A percentile compares a stretch with the other conserved stretches of the same genome.
Evolutionary conservation across 2,888 invertebrate genomes (phyloP).

Genomic region (Lasius fuliginosus): DNA sequence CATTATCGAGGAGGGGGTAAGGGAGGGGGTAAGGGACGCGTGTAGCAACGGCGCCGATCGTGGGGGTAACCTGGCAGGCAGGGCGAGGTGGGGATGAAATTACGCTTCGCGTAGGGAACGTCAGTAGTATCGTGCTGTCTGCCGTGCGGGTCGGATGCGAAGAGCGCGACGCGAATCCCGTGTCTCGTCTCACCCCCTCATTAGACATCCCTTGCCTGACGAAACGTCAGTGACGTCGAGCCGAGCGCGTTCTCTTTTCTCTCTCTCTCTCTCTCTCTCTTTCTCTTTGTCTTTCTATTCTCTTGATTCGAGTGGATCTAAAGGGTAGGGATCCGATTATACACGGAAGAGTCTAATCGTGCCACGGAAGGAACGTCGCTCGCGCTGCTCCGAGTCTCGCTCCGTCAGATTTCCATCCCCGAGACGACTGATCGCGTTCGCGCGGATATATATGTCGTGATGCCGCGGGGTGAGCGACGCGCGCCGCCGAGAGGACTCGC

Average conservation of each 20-base stretch:
- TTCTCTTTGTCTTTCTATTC: not conserved
- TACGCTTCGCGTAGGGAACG: slow-evolving; percentile 73
- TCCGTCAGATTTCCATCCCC: slow-evolving; percentile 29
- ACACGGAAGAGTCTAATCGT: slow-evolving; percentile 38
- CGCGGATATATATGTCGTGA: slow-evolving; percentile 68
- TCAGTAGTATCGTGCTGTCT: slow-evolving; percentile 83
- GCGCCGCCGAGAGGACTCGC: slow-evolving; percentile 68
- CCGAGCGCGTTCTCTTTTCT: slow-evolving; percentile 17
- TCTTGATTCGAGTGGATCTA: slow-evolving; percentile 9
- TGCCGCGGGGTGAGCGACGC: slow-evolving; percentile 68
- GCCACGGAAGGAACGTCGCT: slow-evolving; percentile 27
- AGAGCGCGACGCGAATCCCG: slow-evolving; percentile 45
- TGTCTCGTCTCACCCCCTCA: slow-evolving; percentile 18
- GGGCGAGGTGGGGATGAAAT: slow-evolving; percentile 76
- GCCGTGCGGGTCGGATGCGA: slow-evolving; percentile 79
- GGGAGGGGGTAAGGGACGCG: slow-evolving; percentile 83
- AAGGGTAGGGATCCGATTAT: not conserved
- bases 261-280: not conserved
- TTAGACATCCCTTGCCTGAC: slow-evolving; percentile 21
- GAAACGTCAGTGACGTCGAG: slow-evolving; percentile 38
- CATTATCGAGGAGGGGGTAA: slow-evolving; percentile 78
- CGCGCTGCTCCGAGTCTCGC: slow-evolving; percentile 29
- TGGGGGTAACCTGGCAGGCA: slow-evolving; percentile 61
- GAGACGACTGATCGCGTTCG: slow-evolving; percentile 33
- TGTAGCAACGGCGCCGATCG: slow-evolving; percentile 74